Percentiles rank a stretch among this genome's conserved stretches.
phyloP scores from a whole-genome alignment of 2,888 invertebrate species.

The Aporophyla lueneburgensis region DNA sequence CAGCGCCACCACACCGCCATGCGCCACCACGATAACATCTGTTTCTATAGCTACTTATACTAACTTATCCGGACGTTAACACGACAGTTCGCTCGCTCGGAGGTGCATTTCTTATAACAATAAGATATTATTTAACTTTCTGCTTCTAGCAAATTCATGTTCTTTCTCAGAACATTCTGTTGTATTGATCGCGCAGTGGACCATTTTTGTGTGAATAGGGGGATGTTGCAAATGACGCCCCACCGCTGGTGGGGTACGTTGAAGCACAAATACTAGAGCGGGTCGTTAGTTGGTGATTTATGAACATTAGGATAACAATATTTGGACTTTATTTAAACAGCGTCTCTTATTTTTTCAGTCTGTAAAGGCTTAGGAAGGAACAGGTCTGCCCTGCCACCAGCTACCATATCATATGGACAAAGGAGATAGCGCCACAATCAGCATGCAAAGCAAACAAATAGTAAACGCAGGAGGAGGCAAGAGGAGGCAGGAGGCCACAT shows the following conservation, averaged over 20 bases:
- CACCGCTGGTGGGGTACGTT: background rate
- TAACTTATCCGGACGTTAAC: conserved; percentile 40
- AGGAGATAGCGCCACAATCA: background rate
- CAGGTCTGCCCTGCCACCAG: too few species aligned
- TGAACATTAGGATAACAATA: background rate
- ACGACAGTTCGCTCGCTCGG: conserved; percentile 28
- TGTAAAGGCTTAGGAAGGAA: too few species aligned
- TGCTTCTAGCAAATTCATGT: conserved; percentile 11
- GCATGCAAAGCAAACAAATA: background rate
- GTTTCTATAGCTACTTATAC: conserved; percentile 15
- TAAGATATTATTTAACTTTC: conserved; percentile 34
- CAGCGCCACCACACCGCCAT: conserved; percentile 38
- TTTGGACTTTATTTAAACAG: too few species aligned
- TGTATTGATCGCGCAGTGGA: conserved; percentile 33
- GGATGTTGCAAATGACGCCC: conserved; percentile 17
- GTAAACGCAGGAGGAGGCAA: too few species aligned
- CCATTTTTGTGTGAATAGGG: conserved; percentile 13
- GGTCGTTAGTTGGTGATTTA: background rate
- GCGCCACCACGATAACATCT: conserved; percentile 55
- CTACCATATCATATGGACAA: background rate
- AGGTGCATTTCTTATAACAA: conserved; percentile 34
- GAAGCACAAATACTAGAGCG: conserved; percentile 1
- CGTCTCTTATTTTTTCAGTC: too few species aligned
- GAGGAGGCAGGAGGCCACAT: background rate
- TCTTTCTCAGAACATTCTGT: background rate